A percentile compares a stretch with the other conserved stretches of the same genome.
Evolutionary conservation across 2,113 vertebrate genomes (phyloP).

Genomic region (Nematolebias whitei): DNA sequence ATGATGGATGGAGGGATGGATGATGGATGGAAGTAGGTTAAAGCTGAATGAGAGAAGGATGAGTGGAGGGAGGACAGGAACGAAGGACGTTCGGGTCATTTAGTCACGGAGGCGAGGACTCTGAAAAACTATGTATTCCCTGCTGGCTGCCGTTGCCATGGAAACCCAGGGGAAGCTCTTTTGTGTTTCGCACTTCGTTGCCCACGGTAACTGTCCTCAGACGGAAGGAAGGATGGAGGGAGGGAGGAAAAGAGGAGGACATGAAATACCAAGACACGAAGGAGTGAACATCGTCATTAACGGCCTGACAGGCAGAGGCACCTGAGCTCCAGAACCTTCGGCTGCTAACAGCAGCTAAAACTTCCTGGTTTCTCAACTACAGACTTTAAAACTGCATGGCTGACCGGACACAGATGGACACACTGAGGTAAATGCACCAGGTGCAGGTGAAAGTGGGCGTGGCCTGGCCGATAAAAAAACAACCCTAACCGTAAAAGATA

Average conservation of each 20-base stretch:
- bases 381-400: too few relatives aligned
- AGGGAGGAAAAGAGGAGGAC: neutral
- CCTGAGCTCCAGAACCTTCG: neutral
- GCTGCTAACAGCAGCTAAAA: neutral
- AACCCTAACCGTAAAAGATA: too few relatives aligned
- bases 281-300: neutral
- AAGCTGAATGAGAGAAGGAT: neutral
- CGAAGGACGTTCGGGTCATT: constrained; percentile 37
- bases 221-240: constrained; percentile 28
- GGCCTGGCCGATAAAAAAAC: too few relatives aligned
- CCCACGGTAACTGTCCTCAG: constrained; percentile 56
- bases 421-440: too few relatives aligned
- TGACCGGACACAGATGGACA: too few relatives aligned
- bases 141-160: constrained; percentile 48
- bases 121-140: constrained; percentile 33
- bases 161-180: constrained; percentile 56
- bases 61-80: neutral
- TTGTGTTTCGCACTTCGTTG: constrained; percentile 59
- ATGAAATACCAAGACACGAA: too few relatives aligned
- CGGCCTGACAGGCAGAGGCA: neutral
- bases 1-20: neutral
- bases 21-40: neutral
- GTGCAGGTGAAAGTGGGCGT: too few relatives aligned
- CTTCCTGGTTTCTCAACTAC: too few relatives aligned
- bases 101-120: constrained; percentile 36